Evolutionary conservation across 2,888 invertebrate genomes (phyloP).

Genomic region (Buathra laborator): DNA sequence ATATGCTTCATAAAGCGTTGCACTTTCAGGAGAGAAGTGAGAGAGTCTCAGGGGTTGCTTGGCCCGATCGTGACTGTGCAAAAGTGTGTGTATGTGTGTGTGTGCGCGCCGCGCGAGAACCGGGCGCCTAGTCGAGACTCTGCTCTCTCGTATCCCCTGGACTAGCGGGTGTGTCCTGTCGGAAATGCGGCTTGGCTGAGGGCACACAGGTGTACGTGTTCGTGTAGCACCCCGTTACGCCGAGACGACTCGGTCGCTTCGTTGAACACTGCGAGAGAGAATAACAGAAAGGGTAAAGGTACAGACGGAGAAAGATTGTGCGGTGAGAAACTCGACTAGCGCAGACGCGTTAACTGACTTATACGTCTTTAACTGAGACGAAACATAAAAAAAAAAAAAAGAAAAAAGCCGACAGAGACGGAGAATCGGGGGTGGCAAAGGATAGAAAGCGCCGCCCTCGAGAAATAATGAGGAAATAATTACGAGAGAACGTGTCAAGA

Average conservation of each 20-base stretch:
- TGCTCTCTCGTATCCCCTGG: constrained; percentile 27
- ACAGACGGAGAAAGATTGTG: constrained; percentile 28
- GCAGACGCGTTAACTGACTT: constrained; percentile 73
- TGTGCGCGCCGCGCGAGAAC: constrained; percentile 17
- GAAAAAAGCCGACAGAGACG: constrained; percentile 28
- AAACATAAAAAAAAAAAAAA: constrained; percentile 21
- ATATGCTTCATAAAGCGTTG: constrained; percentile 79
- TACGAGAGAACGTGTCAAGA: constrained; percentile 71
- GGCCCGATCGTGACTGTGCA: constrained; percentile 44
- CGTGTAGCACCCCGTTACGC: constrained; percentile 36
- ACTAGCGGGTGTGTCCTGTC: constrained; percentile 15
- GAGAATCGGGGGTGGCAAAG: constrained; percentile 7
- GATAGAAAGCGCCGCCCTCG: constrained; percentile 43
- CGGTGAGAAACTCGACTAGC: constrained; percentile 9
- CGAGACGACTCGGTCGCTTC: constrained; percentile 28
- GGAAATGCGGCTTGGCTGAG: constrained; percentile 53
- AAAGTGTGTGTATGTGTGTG: constrained; percentile 7
- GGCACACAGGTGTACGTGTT: constrained; percentile 22
- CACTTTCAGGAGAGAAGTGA: constrained; percentile 63
- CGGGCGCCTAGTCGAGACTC: neutral
- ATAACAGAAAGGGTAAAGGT: neutral
- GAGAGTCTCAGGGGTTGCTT: constrained; percentile 43
- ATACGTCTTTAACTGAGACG: constrained; percentile 46
- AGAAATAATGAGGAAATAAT: constrained; percentile 76
- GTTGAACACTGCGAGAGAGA: constrained; percentile 14